phyloP scores from a whole-genome alignment of 2,888 invertebrate genomes.

The Tineola bisselliella region DNA sequence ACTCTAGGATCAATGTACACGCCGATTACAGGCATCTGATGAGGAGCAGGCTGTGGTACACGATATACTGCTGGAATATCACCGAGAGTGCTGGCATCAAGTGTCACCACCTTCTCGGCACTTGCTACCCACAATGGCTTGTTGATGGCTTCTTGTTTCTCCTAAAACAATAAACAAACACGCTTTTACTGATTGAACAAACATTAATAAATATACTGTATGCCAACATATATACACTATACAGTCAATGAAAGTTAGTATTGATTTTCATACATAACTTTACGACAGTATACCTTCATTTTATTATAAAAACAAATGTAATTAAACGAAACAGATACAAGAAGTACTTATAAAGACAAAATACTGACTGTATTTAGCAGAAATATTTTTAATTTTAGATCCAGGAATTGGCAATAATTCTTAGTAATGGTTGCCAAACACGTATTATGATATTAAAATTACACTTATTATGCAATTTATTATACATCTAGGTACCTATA shows the following conservation, averaged over 20 bases:
- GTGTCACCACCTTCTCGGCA: constrained; percentile 42
- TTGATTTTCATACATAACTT: too few species aligned
- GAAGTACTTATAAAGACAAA: neutral
- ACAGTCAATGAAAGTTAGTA: too few species aligned
- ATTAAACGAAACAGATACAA: neutral
- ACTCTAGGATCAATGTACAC: constrained; percentile 78
- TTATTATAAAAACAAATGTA: neutral
- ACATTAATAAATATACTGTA: too few species aligned
- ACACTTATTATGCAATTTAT: too few species aligned
- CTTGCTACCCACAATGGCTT: constrained; percentile 41
- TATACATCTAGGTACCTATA: too few species aligned
- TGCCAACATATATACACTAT: too few species aligned
- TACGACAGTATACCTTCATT: neutral
- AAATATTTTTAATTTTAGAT: neutral
- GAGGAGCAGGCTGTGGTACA: constrained; percentile 67
- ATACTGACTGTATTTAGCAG: neutral
- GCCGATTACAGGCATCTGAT: constrained; percentile 76
- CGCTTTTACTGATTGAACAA: too few species aligned
- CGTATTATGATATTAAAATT: neutral
- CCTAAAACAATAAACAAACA: constrained; percentile 38
- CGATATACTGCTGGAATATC: constrained; percentile 74
- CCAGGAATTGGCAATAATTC: neutral
- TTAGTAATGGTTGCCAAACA: neutral
- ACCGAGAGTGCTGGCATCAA: constrained; percentile 70
- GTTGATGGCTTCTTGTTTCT: constrained; percentile 33